Base-by-base conservation (phyloP, 2,113 vertebrate species). In the Arothron firmamentum region DNA sequence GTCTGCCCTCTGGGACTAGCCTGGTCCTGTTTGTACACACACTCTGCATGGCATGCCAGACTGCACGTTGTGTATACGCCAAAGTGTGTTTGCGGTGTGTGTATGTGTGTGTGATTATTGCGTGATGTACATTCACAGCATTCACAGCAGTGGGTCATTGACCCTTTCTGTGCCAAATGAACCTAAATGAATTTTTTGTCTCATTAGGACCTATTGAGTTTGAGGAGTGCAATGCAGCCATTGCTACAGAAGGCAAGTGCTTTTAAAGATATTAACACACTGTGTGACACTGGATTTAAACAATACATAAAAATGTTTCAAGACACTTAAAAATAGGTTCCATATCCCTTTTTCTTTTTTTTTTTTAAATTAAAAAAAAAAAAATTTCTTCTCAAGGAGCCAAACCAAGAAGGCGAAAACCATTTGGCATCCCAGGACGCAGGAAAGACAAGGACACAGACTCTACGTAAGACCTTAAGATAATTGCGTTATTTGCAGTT, bases 371-470 rank as follows among this genome's bases (percentile, higher is more conserved):
- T n/a, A n/a, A n/a, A n/a, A n/a, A n/a, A n/a, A n/a, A n/a, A n/a
- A n/a, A n/a, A n/a, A 62, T 2, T 60, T 59, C 67, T 42, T 72
- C 4, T 58, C 55, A 94, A 88, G 96, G 92, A 66, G 80, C 95
- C 83, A 99, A 97, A 89, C 94, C 93, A 73, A 90, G 92, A 78
- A 99, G 93, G 87, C 93, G 94, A 80, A 99, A 97, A 81, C 83
- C 92, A 20, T 98, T 99, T 79, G 93, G 88, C 57, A 94, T 99
- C 73, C 93, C 96, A 48, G 95, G 93, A 57, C 93, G 95, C 56
- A 94, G 93, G 80, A 99, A 93, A 90, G 95, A 98, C 83, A 98
- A 96, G 82, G 96, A 98, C 90, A 88, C 93, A 56, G 96, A 99
- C 82, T 98, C 94, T 62, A 90, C 91, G 96, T 97, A 90, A 94